A percentile compares a stretch with the other conserved stretches of the same genome.
phyloP scores from a whole-genome alignment of 53 echinoderm and acorn worm species.

The Mesocentrotus franciscanus region DNA sequence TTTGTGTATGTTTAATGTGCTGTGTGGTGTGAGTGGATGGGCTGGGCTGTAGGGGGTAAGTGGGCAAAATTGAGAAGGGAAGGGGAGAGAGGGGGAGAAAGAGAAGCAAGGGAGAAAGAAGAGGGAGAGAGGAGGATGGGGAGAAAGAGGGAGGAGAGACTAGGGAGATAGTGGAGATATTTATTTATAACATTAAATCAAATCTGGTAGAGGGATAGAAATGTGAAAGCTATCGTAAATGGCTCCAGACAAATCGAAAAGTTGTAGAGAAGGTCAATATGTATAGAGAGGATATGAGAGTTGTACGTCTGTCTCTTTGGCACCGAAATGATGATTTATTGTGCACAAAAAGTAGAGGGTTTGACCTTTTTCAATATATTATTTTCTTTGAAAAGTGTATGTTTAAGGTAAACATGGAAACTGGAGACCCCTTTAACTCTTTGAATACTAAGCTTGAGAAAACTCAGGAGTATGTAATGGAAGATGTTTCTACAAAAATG shows the following conservation, averaged over 20 bases:
- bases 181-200: neutral
- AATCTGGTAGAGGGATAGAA: neutral
- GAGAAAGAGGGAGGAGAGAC: neutral
- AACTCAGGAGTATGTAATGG: neutral
- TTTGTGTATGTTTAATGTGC: neutral
- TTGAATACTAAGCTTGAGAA: neutral
- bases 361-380: neutral
- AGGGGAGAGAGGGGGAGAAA: neutral
- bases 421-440: neutral
- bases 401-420: neutral
- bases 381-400: neutral
- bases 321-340: slow-evolving; percentile 20
- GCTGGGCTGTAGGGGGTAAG: neutral
- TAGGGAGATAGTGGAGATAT: neutral
- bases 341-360: neutral
- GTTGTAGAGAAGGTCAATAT: neutral
- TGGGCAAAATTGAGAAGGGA: neutral
- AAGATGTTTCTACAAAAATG: neutral
- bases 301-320: neutral
- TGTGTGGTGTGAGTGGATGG: neutral
- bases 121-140: neutral
- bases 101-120: neutral
- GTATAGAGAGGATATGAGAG: neutral
- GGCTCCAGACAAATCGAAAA: neutral
- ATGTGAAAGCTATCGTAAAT: neutral